Evolutionary conservation across 2,888 invertebrate genomes (phyloP).

Genomic region (Chloromyia formosa): DNA sequence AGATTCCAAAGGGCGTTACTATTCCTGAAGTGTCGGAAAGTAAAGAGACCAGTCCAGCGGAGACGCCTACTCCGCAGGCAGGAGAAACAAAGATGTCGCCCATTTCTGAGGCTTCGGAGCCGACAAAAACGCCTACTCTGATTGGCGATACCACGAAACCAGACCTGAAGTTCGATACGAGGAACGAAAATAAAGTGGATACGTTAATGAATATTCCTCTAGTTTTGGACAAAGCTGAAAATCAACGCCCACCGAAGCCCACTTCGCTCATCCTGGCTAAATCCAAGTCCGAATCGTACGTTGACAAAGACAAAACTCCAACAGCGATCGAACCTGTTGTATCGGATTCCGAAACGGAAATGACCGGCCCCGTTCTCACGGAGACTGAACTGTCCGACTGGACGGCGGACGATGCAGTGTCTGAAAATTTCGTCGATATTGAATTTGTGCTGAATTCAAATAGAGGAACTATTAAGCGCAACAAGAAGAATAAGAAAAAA

Average conservation of each 20-base stretch:
- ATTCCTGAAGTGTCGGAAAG: not conserved
- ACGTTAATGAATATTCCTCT: constrained; percentile 62
- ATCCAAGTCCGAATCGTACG: constrained; percentile 48
- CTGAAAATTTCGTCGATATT: constrained; percentile 77
- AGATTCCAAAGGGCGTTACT: constrained; percentile 60
- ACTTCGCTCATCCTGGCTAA: constrained; percentile 55
- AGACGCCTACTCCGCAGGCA: not conserved
- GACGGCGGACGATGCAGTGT: constrained; percentile 82
- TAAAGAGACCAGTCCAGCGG: not conserved
- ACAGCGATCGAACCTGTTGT: constrained; percentile 59
- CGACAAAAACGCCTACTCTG: not conserved
- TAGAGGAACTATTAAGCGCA: constrained; percentile 61
- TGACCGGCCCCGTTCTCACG: constrained; percentile 77
- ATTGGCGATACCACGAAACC: constrained; percentile 53
- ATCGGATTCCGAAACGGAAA: constrained; percentile 77
- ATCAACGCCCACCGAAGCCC: constrained; percentile 57
- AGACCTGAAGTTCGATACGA: constrained; percentile 60
- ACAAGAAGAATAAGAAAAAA: constrained; percentile 59
- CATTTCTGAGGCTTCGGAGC: not conserved
- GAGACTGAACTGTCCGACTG: constrained; percentile 91
- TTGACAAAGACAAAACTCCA: constrained; percentile 62
- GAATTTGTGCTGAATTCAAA: constrained; percentile 70
- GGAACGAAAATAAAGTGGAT: constrained; percentile 64
- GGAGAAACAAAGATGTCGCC: not conserved
- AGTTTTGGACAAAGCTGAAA: constrained; percentile 58